Evolutionary conservation across 2,888 invertebrate genomes (phyloP).

Genomic region (Rhodophaea formosa): DNA sequence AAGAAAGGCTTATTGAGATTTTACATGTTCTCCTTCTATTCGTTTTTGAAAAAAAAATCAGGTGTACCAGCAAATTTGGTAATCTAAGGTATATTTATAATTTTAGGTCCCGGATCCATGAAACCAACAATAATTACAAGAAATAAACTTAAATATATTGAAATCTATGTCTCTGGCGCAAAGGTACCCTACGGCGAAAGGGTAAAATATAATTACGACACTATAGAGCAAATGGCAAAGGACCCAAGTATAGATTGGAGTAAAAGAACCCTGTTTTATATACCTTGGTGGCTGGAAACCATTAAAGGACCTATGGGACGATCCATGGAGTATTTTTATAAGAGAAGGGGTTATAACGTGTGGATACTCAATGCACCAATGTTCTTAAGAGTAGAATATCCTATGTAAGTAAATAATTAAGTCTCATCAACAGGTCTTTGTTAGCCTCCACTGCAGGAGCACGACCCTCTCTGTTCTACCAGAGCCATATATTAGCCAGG

Average conservation of each 20-base stretch:
- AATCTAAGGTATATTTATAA: no score
- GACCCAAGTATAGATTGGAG: conserved; percentile 23
- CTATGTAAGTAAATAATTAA: conserved; percentile 14
- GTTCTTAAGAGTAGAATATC: conserved; percentile 13
- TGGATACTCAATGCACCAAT: conserved; percentile 16
- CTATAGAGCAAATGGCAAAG: conserved; percentile 14
- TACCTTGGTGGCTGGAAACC: conserved; percentile 18
- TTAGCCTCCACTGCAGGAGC: no score
- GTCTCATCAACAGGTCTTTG: no score
- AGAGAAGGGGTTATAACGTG: conserved; percentile 23
- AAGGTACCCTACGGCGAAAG: background rate
- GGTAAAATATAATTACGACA: conserved; percentile 21
- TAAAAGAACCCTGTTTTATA: conserved; percentile 21
- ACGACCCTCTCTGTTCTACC: no score
- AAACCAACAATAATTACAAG: conserved; percentile 1
- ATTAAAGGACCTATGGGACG: background rate
- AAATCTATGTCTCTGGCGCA: conserved; percentile 7
- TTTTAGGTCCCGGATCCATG: conserved; percentile 10
- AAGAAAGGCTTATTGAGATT: no score
- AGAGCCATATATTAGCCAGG: no score
- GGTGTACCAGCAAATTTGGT: no score
- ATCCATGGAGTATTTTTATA: conserved; percentile 16
- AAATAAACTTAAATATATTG: conserved; percentile 11
- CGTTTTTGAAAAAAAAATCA: no score
- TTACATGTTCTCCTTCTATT: no score